Evolutionary conservation across 2,797 vertebrate species (phyloP), one percentile per base, ranked within the genome.

Genomic region (Arvicola amphibius): DNA sequence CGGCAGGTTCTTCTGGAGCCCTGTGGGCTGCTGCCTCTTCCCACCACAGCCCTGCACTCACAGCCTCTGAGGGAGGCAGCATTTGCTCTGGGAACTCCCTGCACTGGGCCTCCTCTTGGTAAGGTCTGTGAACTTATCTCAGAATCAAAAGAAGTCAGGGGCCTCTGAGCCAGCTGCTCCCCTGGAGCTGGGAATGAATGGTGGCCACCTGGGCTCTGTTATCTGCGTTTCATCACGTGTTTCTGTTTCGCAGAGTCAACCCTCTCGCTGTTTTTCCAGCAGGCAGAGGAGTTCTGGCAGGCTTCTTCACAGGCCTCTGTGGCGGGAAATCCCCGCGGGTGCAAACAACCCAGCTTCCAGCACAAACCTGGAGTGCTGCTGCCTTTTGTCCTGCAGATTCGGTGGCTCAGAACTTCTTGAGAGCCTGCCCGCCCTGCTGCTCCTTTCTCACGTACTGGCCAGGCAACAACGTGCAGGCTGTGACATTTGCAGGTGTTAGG

Each of bases 321-420:
- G 94, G 43, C 97, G 96, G 93, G 96, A 97, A 98, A 98, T n/a
- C 0, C 25, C 25, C 56, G 2, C 25, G 0, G 98, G 97, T 98
- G 95, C 96, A 96, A 96, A 97, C 37, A 17, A 34, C 2, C 1
- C 25, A 63, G 71, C 73, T 40, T 63, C 67, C 69, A 83, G 88
- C 73, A 84, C 88, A 69, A 79, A 90, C 19, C 40, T 10, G 9
- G 27, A 29, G 19, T 14, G 11, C 69, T 14, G 59, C 77, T 71
- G 74, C 29, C 67, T 67, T 76, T 81, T 19, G 63, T 91, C 53
- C 76, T 11, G 2, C 53, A 43, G 2, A 1, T 59, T 65, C 11
- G 25, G 69, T 13, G 13, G 25, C 65, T 69, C 19, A 4, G 7
- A 7, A 27, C 8, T 0, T 0, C 25, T 40, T 6, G 14, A 48